Evolutionary conservation across 2,113 vertebrate genomes (phyloP), one percentile per base, ranked within the genome.

Genomic region (Paratilapia polleni): DNA sequence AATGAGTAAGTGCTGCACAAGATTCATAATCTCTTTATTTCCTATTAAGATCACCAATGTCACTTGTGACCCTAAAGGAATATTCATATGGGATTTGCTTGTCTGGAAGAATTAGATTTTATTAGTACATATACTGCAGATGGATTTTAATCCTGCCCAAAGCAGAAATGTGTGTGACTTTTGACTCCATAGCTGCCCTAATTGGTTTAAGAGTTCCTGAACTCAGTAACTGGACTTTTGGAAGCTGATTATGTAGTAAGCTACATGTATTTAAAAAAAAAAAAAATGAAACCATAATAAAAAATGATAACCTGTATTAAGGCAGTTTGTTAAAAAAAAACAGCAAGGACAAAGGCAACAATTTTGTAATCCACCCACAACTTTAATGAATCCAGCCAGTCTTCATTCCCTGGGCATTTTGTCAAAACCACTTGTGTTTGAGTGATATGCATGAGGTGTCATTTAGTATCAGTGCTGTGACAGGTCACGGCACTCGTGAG

Each of bases 181-280:
- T 54, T 73, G 11, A 73, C 47, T 52, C 68, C 19, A 15, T 73
- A 54, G 47, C 17, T 13, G 26, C 68, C 4, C 43, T 73, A 52
- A 52, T 73, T 31, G 66, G 31, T 52, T 70, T 52, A 41, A 70
- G 24, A 70, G 17, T 43, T 70, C 43, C 49, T n/a, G 66, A 73
- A 73, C 66, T 73, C 26, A 31, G 24, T 70, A 24, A 70, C 12
- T 52, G 43, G 17, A 31, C 43, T 54, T 52, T 20, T 31, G 43
- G 28, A 73, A 52, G 0, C 0, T 24, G 28, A 52, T 31, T 73
- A n/a, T 73, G 17, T 3, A 2, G 24, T 52, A 47, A n/a, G 24
- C 0, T 52, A 36, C 36, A 52, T 52, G 43, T 73, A 52, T 31
- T 73, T 52, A 73, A 73, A 47, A 1, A 66, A 60, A 28, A 31